Conservation (phyloP, 2,113 vertebrate species). For the Caloenas nicobarica region DNA sequence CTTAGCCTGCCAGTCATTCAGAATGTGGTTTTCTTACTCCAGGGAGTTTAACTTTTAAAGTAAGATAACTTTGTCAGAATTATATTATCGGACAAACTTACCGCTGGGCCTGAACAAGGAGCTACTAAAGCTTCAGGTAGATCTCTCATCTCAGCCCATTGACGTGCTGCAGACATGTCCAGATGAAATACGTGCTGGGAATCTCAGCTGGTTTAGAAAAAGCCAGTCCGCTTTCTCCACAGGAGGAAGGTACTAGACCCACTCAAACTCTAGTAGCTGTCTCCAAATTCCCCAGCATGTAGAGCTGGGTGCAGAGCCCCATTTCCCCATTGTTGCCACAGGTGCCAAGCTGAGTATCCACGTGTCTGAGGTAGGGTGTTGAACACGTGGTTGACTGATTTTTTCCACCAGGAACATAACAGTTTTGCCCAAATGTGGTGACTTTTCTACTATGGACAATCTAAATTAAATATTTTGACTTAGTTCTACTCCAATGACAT, state of each 20-base stretch:
- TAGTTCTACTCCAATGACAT: background rate
- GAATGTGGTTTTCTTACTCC: background rate
- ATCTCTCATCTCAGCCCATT: background rate
- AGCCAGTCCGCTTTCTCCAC: background rate
- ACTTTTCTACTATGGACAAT: background rate
- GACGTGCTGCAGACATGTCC: background rate
- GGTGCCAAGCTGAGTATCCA: fast-evolving
- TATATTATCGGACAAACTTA: background rate
- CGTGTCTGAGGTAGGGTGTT: background rate
- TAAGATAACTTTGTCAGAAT: background rate
- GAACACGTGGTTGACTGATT: background rate
- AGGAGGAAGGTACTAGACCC: background rate
- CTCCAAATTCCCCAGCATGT: background rate
- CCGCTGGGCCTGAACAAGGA: background rate
- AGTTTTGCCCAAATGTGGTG: background rate
- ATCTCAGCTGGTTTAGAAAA: background rate
- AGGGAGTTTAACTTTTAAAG: background rate
- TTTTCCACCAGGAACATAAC: background rate
- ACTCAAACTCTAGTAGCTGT: fast-evolving
- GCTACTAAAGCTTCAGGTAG: background rate
- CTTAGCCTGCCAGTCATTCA: background rate
- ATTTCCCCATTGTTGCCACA: background rate
- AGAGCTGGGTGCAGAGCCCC: background rate
- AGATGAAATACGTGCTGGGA: background rate
- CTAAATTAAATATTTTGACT: background rate